Base-by-base conservation (phyloP, 2,113 vertebrate species). In the Sinocyclocheilus rhinocerous region DNA sequence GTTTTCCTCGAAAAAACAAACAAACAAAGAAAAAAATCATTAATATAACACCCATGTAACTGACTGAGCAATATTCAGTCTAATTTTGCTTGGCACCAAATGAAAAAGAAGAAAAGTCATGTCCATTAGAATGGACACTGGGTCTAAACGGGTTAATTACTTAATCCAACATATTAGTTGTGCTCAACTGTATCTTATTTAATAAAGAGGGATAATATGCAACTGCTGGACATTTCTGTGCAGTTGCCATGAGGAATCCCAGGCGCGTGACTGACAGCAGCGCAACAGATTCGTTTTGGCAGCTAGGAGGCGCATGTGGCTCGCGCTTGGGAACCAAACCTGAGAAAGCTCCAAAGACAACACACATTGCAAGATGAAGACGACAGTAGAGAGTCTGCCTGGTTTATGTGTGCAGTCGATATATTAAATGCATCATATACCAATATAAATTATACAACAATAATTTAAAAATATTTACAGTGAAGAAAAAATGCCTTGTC, bases 251-350 rank as follows among this genome's bases (percentile, higher is more conserved):
- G 42, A 76, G 36, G 70, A 65, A 45, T 33, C n/a, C 67, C 69
- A 57, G 45, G 50, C 82, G 69, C 82, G n/a, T 76, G 72, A 78
- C 55, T 39, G 24, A 73, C 55, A 57, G 69, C 59, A 48, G 24
- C 24, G 45, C 63, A 50, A 81, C 61, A 84, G 75, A 33, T 72
- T 29, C 2, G 12, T 59, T 86, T 63, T 0, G 86, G 26, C 91
- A 95, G 93, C 95, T 95, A 94, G 95, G 95, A 92, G 96, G 94
- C 94, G 95, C 92, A 86, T 95, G 90, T 76, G 86, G 77, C 91
- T 94, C 93, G 92, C 91, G 83, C 90, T 95, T 95, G 83, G 69
- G 11, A 42, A 79, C 16, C 63, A 72, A 81, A 69, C 16, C 45
- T 4, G 63, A 70, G 24, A 55, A 69, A 22, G 26, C 42, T 36